Conservation (phyloP, 2,888 invertebrate genomes). For the Coleophora deauratella region DNA sequence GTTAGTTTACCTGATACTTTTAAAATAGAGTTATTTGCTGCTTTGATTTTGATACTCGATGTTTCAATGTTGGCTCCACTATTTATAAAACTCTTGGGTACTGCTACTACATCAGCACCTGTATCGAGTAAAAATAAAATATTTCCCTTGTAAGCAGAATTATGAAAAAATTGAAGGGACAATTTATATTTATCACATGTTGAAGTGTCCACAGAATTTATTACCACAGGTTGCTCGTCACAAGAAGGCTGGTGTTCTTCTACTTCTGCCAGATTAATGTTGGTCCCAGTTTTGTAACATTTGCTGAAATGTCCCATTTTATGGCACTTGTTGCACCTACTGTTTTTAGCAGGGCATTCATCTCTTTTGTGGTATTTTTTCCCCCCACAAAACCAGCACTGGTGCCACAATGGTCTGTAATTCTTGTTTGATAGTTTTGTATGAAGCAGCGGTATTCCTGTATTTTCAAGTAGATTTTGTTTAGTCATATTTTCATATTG, state of each 20-base stretch:
- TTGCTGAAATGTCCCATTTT: neutral
- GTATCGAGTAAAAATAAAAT: constrained; percentile 5
- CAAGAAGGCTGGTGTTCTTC: neutral
- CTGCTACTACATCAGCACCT: constrained; percentile 6
- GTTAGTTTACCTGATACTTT: neutral
- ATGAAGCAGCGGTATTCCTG: neutral
- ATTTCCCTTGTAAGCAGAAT: neutral
- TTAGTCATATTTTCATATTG: neutral
- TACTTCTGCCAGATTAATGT: neutral
- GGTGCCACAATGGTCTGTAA: neutral
- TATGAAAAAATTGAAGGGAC: neutral
- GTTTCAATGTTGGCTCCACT: neutral
- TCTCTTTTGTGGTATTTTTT: neutral
- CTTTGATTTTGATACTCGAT: neutral
- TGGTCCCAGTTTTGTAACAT: neutral
- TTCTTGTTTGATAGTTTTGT: neutral
- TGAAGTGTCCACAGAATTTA: neutral
- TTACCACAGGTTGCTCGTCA: neutral
- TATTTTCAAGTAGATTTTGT: neutral
- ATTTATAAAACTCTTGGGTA: neutral
- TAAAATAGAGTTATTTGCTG: constrained; percentile 1
- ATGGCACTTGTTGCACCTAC: neutral
- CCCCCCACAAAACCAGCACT: neutral
- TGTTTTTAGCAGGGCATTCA: neutral
- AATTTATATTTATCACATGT: neutral